phyloP scores from a whole-genome alignment of 1,140 invertebrate genomes.

The Nasonia giraulti region DNA sequence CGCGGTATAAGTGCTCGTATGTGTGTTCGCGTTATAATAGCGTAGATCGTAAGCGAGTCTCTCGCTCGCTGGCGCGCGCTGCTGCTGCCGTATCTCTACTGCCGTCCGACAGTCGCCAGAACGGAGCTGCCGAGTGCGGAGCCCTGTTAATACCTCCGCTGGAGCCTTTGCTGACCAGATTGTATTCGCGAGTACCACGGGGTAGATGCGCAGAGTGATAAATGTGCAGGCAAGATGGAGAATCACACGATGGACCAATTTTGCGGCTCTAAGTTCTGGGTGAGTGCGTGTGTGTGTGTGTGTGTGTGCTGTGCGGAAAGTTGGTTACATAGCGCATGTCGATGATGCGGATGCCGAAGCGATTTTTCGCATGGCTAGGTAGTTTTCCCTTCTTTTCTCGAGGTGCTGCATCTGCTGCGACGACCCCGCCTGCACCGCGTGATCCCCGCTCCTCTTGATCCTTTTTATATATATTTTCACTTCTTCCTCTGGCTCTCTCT shows the following conservation, averaged over 20 bases:
- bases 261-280: conserved; percentile 80
- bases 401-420: too few relatives aligned
- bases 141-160: not conserved
- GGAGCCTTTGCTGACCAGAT: not conserved
- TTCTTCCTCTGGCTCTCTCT: not conserved
- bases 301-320: too few relatives aligned
- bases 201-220: conserved; percentile 53
- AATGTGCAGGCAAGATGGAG: conserved; percentile 65
- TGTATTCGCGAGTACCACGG: conserved; percentile 7
- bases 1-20: not conserved
- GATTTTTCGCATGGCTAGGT: too few relatives aligned
- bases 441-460: not conserved
- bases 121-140: not conserved
- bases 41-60: not conserved
- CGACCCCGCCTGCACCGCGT: not conserved
- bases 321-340: too few relatives aligned
- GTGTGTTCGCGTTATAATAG: not conserved
- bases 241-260: conserved; percentile 76
- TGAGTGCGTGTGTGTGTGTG: conserved; percentile 65
- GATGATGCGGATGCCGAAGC: too few relatives aligned
- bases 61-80: not conserved
- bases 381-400: not conserved
- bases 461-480: not conserved
- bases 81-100: not conserved
- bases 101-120: not conserved